These are phyloP conservation scores for Watsonalla binaria DNA, from an alignment of 2,888 invertebrate genomes.

Conservation along the genomic window DNA sequence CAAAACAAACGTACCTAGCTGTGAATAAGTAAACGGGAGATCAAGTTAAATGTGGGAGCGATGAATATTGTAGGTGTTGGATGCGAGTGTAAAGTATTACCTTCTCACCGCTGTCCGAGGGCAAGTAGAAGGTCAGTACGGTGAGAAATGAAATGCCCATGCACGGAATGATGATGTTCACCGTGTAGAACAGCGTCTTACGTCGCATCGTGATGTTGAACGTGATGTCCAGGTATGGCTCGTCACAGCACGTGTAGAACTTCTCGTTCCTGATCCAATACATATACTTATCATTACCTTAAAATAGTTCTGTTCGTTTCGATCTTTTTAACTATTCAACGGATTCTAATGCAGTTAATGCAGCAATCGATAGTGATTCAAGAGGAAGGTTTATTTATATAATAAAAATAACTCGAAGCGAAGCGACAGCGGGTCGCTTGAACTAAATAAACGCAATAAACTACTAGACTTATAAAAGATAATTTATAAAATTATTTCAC, in stretches of 20 bases:
- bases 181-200: conserved; percentile 97
- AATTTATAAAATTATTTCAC: no score
- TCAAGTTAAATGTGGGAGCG: not conserved
- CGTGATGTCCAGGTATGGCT: conserved; percentile 96
- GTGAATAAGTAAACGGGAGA: conserved; percentile 1
- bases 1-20: not conserved
- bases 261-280: conserved; percentile 85
- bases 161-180: conserved; percentile 97
- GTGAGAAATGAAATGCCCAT: conserved; percentile 98
- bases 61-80: no score
- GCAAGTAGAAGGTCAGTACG: conserved; percentile 97
- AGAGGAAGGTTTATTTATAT: no score
- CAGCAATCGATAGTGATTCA: no score
- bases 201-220: conserved; percentile 98
- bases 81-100: conserved; percentile 61
- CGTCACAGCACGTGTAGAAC: conserved; percentile 97
- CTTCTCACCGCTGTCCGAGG: conserved; percentile 98
- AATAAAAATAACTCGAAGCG: no score
- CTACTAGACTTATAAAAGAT: no score
- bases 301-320: no score
- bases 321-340: no score
- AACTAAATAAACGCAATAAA: no score
- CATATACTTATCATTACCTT: not conserved
- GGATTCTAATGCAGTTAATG: no score
- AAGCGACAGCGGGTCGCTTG: no score